Conservation (phyloP, 2,888 invertebrate species). For the Phaedon cochleariae region DNA sequence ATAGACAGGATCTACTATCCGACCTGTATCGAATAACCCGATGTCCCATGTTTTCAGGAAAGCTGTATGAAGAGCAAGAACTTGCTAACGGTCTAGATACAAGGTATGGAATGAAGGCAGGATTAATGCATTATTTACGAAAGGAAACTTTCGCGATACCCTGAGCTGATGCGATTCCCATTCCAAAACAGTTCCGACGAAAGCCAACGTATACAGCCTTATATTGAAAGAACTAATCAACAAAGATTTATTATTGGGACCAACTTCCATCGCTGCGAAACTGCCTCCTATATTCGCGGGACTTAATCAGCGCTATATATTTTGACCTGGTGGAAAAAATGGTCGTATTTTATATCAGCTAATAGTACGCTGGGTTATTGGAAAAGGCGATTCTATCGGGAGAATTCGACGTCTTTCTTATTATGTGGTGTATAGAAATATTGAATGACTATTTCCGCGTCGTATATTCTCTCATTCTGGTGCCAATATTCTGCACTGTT, state of each 20-base stretch:
- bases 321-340: constrained; percentile 24
- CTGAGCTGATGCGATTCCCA: constrained; percentile 51
- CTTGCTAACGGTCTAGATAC: constrained; percentile 52
- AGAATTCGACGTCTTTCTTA: constrained; percentile 2
- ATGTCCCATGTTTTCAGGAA: constrained; percentile 20
- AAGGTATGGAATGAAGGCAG: constrained; percentile 51
- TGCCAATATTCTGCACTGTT: too few relatives aligned
- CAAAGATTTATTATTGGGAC: constrained; percentile 48
- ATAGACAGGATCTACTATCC: too few relatives aligned
- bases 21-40: too few relatives aligned
- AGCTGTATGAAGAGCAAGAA: constrained; percentile 34
- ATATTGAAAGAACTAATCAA: constrained; percentile 43
- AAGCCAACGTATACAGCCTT: constrained; percentile 13
- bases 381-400: constrained; percentile 7
- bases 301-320: constrained; percentile 39
- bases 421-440: neutral
- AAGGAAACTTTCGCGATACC: constrained; percentile 52
- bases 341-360: constrained; percentile 32
- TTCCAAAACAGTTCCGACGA: constrained; percentile 32
- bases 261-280: constrained; percentile 44
- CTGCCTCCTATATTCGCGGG: constrained; percentile 32
- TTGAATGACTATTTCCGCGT: neutral
- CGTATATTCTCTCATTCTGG: too few relatives aligned
- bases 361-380: neutral
- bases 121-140: constrained; percentile 56